A percentile compares a stretch with the other conserved stretches of the same genome.
These are phyloP conservation scores for Anhinga anhinga DNA, from an alignment of 2,113 vertebrate species.

Conservation along the genomic window DNA sequence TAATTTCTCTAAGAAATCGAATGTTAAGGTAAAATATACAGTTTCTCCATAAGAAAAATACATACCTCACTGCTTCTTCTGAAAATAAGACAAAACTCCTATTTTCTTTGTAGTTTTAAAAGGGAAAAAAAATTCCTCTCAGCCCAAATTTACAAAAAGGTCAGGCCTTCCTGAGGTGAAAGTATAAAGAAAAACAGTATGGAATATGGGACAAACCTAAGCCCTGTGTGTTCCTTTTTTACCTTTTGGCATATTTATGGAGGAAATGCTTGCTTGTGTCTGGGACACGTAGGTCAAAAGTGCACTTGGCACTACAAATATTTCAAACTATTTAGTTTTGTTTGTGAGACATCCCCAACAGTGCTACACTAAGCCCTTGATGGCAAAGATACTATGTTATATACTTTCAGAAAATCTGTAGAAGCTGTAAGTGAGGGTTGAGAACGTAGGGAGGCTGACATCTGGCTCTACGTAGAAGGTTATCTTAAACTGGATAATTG, in stretches of 20 bases:
- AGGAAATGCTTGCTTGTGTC: neutral
- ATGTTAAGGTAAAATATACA: conserved; percentile 87
- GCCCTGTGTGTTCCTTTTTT: neutral
- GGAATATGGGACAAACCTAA: neutral
- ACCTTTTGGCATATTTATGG: neutral
- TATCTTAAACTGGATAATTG: neutral
- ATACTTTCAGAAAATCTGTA: neutral
- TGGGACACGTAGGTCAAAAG: neutral
- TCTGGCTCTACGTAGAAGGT: neutral
- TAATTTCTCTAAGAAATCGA: conserved; percentile 96
- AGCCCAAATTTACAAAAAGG: neutral
- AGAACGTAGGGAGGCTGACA: neutral
- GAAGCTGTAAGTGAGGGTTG: neutral
- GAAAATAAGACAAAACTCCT: neutral
- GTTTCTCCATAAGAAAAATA: neutral
- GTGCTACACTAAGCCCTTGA: neutral
- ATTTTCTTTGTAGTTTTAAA: neutral
- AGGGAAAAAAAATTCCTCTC: neutral
- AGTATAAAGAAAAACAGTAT: neutral
- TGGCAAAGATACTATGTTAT: neutral
- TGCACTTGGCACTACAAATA: neutral
- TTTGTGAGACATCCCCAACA: neutral
- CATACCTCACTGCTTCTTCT: neutral
- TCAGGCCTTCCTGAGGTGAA: neutral
- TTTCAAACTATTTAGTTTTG: neutral